Base-by-base conservation (phyloP, 92 coral and sea anemone genomes). In the Umimayanthus chanpuru region DNA sequence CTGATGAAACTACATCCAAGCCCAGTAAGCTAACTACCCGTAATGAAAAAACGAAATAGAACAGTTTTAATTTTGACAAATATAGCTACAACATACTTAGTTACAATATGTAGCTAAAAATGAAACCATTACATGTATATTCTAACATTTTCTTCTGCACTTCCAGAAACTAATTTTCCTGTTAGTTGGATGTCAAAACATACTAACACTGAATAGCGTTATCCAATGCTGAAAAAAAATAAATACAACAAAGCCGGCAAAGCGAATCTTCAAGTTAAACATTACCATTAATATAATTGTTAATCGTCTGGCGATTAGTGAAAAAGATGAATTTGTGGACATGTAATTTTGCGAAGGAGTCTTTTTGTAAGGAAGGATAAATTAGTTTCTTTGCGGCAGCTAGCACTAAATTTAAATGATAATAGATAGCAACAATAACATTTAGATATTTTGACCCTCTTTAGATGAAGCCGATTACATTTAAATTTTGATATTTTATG, bases 301-400 rank as follows among this genome's bases (percentile, higher is more conserved):
- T 61, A 61, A 61, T 61, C 23, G 25, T 20, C 68, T 1, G 26
- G 68, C 25, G 26, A 61, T 61, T 21, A 61, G 58, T 53, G 58
- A 11, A 61, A 25, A 21, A 80, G 9, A 80, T 29, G 84, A 30
- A 28, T 80, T 80, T 32, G 58, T 26, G 2, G 67, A 53, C 67
- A 23, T 53, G 5, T 79, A 79, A 79, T 80, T 30, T 80, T 5
- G 20, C 40, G 84, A 80, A 25, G 39, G 84, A 26, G 28, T 80
- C 30, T 30, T 40, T 80, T 80, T 28, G 36, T 15, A 30, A 0
- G 71, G 41, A 6, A 55, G 38, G 71, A 80, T 56, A 28, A 80
- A 80, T 56, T 53, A 80, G 30, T 80, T 53, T 66, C 55, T 41
- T 30, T 56, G 38, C 41, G 43, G 84, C 25, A 14, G 41, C 36